Conservation (phyloP, 2,113 vertebrate species). For the Circaetus gallicus region DNA sequence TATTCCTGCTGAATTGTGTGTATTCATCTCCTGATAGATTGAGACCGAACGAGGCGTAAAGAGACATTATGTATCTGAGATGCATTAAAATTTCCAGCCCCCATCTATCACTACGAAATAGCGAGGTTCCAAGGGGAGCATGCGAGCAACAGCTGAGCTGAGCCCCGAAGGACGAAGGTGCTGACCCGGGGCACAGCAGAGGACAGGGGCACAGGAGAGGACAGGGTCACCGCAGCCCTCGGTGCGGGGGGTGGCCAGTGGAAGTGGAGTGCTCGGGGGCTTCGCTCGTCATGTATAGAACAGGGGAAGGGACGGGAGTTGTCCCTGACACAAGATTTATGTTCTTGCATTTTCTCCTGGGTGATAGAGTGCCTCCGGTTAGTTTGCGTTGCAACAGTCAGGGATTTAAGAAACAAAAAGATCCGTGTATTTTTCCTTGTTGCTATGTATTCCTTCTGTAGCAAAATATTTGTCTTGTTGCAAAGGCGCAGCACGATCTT, state of each 20-base stretch:
- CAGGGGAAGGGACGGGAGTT: background rate
- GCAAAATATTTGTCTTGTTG: accelerated
- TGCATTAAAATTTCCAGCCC: background rate
- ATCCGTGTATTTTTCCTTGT: background rate
- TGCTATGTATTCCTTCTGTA: accelerated
- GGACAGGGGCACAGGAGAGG: background rate
- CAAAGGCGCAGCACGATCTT: background rate
- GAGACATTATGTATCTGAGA: background rate
- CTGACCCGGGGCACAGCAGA: background rate
- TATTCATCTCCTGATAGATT: background rate
- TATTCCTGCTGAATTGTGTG: background rate
- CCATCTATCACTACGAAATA: background rate
- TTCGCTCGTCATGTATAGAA: accelerated
- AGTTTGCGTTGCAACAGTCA: background rate
- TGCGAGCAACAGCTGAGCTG: accelerated
- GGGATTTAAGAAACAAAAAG: background rate
- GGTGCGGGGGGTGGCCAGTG: too few species aligned
- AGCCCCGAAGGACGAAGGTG: background rate
- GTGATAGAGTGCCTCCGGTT: background rate
- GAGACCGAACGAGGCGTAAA: background rate
- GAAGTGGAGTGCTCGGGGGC: background rate
- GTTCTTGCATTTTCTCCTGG: background rate
- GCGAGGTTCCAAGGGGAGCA: background rate
- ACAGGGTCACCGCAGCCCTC: background rate
- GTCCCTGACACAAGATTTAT: background rate